Evolutionary conservation across 2,888 invertebrate genomes (phyloP), one percentile per base, ranked within the genome.

Genomic region (Aradus depressus): DNA sequence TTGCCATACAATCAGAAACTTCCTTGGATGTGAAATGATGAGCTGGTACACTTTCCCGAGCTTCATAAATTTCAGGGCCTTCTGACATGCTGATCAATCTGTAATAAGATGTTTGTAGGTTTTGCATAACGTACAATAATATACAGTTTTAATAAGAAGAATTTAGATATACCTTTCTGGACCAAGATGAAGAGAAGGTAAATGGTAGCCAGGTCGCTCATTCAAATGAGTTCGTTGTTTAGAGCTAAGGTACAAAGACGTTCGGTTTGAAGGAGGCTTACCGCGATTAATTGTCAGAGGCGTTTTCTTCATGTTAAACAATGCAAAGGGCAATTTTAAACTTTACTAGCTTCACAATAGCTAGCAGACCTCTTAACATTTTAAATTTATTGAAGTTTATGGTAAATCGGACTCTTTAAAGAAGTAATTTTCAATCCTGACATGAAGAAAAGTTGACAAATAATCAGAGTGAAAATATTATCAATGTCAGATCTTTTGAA

Each of bases 231-330:
- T 53, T 50, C 59, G 54, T 38, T 54, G 41, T 42, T 60, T 60
- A 18, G 57, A 51, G 43, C 56, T 45, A 32, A 55, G 50, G 50
- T 54, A 61, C 43, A 58, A 55, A 37, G 59, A 53, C 45, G 58
- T 58, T 38, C 62, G 60, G 45, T 59, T 59, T 23, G 62, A 61
- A 44, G 62, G 63, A 43, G 62, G 62, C 50, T 63, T 63, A 49
- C 60, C 62, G 53, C 62, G 61, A 54, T 54, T 59, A 44, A 57
- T 57, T 37, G 56, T 42, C 42, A 59, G 50, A 25, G 57, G 47
- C 31, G 51, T 59, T 52, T 61, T 61, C 60, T 61, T 62, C 61
- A 62, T 61, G 54, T 57, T 60, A 55, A 51, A 42, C 25, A 48
- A 34, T 48, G 28, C n/a, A 44, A n/a, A 44, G 16, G 16, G 34